Percentiles rank a stretch among this genome's conserved stretches.
Conservation (phyloP, 2,113 vertebrate species). For the Microtus pennsylvanicus region DNA sequence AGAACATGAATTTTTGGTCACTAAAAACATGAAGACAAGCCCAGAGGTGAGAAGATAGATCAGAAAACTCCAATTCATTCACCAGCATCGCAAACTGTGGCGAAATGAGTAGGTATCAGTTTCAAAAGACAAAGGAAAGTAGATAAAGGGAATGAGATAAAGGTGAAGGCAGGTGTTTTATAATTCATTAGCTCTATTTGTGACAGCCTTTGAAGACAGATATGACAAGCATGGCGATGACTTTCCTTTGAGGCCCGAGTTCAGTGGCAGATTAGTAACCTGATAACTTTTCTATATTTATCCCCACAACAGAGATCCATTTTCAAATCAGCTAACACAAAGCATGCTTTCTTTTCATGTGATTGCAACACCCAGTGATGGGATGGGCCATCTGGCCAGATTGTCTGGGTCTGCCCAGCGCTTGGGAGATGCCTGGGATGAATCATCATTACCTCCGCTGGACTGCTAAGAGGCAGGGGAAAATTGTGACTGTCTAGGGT, state of each 20-base stretch:
- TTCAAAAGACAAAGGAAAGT: slow-evolving; percentile 80
- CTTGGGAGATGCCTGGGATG: neutral
- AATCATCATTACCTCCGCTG: neutral
- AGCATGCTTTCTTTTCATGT: slow-evolving; percentile 72
- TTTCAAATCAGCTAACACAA: slow-evolving; percentile 77
- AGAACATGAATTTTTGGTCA: neutral
- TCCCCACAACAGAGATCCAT: slow-evolving; percentile 72
- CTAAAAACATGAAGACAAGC: neutral
- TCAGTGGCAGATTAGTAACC: slow-evolving; percentile 82
- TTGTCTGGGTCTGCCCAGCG: neutral
- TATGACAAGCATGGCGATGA: slow-evolving; percentile 72
- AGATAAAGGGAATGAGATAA: slow-evolving; percentile 54
- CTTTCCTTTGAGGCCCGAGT: slow-evolving; percentile 78
- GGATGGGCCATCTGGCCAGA: slow-evolving; percentile 44
- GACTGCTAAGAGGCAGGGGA: neutral
- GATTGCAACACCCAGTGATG: slow-evolving; percentile 52
- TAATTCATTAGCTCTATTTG: slow-evolving; percentile 78
- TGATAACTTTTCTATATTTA: slow-evolving; percentile 81
- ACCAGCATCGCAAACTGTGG: neutral
- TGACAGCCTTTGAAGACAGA: slow-evolving; percentile 80
- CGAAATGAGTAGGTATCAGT: slow-evolving; percentile 46
- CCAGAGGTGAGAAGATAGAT: neutral
- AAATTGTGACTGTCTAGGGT: neutral
- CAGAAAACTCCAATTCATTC: slow-evolving; percentile 10
- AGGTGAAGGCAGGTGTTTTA: slow-evolving; percentile 76